Percentiles rank a stretch among this genome's conserved stretches.
Conservation (phyloP, 2,888 invertebrate species). For the Morpho deidamia region DNA sequence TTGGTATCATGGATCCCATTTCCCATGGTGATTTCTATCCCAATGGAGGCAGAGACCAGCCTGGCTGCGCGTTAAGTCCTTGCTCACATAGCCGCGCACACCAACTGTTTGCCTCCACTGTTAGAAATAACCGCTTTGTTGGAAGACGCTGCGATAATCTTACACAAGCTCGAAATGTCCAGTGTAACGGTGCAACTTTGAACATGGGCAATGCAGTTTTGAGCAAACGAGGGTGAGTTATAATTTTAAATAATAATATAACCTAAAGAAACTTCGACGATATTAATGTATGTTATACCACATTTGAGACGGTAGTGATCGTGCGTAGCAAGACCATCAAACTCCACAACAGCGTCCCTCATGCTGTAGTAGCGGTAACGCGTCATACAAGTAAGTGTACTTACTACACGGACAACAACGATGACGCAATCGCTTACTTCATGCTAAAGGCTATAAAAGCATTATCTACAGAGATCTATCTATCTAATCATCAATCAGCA, state of each 20-base stretch:
- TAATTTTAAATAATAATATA: not conserved
- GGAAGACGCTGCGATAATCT: constrained; percentile 31
- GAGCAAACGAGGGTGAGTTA: constrained; percentile 31
- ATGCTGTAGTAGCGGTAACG: too few species aligned
- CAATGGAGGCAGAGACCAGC: constrained; percentile 39
- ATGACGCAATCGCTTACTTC: too few species aligned
- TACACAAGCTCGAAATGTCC: constrained; percentile 26
- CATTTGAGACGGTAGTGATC: too few species aligned
- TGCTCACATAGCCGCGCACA: constrained; percentile 36
- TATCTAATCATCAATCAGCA: too few species aligned
- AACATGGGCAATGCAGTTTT: constrained; percentile 32
- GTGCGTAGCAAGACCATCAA: too few species aligned
- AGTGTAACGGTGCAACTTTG: constrained; percentile 27
- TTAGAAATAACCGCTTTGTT: constrained; percentile 31
- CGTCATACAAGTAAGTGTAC: too few species aligned
- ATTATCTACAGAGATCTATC: too few species aligned
- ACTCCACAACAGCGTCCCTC: too few species aligned
- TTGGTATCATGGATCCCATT: constrained; percentile 35
- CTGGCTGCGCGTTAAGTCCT: constrained; percentile 32
- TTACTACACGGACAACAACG: too few species aligned
- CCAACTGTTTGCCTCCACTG: constrained; percentile 33
- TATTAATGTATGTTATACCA: too few species aligned
- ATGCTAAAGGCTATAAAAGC: too few species aligned
- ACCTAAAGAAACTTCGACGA: too few species aligned
- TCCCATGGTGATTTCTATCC: constrained; percentile 39